Percentiles rank a stretch among this genome's conserved stretches.
Conservation (phyloP, 2,113 vertebrate species). For the Macquaria ambigua region DNA sequence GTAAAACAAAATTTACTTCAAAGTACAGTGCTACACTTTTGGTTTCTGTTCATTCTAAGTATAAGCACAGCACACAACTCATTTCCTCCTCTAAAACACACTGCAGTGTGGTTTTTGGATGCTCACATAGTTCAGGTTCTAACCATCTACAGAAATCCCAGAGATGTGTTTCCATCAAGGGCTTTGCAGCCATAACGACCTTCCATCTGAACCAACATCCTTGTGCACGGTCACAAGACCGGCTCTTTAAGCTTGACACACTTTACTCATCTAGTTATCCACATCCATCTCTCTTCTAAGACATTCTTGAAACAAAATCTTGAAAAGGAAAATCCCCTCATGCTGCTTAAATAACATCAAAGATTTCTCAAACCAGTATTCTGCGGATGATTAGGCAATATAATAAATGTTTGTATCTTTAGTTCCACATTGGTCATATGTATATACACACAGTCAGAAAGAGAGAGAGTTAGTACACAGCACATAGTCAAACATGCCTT, state of each 20-base stretch:
- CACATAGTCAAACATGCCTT: conserved; percentile 72
- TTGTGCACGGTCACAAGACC: conserved; percentile 62
- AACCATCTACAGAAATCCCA: conserved; percentile 33
- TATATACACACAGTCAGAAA: conserved; percentile 19
- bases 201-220: conserved; percentile 64
- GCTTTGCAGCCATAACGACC: conserved; percentile 50
- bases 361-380: conserved; percentile 16
- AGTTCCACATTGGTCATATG: conserved; percentile 25
- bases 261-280: conserved; percentile 48
- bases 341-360: conserved; percentile 28
- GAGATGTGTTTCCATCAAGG: conserved; percentile 54
- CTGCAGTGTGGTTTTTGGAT: neutral
- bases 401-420: conserved; percentile 39
- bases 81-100: neutral
- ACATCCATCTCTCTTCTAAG: conserved; percentile 26
- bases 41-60: conserved; percentile 11
- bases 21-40: conserved; percentile 5
- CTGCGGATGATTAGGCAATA: conserved; percentile 9
- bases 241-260: conserved; percentile 58
- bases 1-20: neutral
- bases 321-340: conserved; percentile 26
- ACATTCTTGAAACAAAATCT: conserved; percentile 33
- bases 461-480: conserved; percentile 18
- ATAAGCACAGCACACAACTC: conserved; percentile 8
- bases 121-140: conserved; percentile 48